Conservation (phyloP, 2,888 invertebrate genomes). For the Scaptomyza reducta region DNA sequence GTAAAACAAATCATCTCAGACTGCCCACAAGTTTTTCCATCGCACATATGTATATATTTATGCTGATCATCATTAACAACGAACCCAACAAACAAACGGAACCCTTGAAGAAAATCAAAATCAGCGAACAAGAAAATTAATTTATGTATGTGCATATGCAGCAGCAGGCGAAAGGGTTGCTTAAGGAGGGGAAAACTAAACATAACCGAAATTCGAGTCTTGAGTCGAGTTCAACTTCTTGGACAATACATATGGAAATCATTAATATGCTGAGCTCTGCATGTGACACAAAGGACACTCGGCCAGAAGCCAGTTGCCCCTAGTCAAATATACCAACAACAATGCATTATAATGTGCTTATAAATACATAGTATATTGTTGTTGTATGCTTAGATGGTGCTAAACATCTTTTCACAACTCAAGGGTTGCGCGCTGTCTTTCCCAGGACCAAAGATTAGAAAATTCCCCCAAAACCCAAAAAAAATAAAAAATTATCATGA, state of each 20-base stretch:
- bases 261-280: conserved; percentile 79
- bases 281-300: conserved; percentile 75
- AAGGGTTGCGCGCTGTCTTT: conserved; percentile 67
- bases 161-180: conserved; percentile 44
- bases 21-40: conserved; percentile 46
- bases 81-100: conserved; percentile 23
- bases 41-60: conserved; percentile 28
- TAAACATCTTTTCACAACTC: conserved; percentile 41
- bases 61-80: conserved; percentile 75
- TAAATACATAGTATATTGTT: conserved; percentile 62
- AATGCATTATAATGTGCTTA: conserved; percentile 78
- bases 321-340: conserved; percentile 44
- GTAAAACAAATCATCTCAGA: conserved; percentile 34
- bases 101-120: conserved; percentile 61
- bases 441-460: conserved; percentile 57
- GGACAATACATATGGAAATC: conserved; percentile 50
- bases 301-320: conserved; percentile 18
- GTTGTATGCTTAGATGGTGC: conserved; percentile 44
- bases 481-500: conserved; percentile 27
- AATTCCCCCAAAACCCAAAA: background rate
- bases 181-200: conserved; percentile 45
- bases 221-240: conserved; percentile 27
- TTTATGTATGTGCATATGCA: conserved; percentile 72
- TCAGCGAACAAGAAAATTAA: conserved; percentile 78
- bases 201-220: conserved; percentile 13